Evolutionary conservation across 2,888 invertebrate genomes (phyloP).

Genomic region (Herminia tarsipennalis): DNA sequence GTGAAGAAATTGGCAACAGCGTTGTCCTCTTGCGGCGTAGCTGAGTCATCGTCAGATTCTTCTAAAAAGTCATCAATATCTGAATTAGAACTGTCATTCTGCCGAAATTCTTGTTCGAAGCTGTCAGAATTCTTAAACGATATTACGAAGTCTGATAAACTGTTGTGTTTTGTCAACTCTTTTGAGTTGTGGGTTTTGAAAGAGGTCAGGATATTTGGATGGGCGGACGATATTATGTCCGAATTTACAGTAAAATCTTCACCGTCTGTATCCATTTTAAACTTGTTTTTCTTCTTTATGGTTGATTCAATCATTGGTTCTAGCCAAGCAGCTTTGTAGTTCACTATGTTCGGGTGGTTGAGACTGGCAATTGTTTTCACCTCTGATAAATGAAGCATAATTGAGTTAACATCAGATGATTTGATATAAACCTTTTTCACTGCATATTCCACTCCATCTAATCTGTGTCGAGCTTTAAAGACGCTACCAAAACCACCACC

Average conservation of each 20-base stretch:
- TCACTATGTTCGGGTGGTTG: slow-evolving; percentile 92
- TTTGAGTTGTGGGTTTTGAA: slow-evolving; percentile 81
- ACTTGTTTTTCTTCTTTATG: slow-evolving; percentile 65
- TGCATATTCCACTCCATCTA: slow-evolving; percentile 92
- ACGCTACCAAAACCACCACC: slow-evolving; percentile 92
- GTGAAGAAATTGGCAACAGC: slow-evolving; percentile 68
- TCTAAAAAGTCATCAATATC: slow-evolving; percentile 52
- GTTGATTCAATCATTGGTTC: slow-evolving; percentile 87
- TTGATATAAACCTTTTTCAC: slow-evolving; percentile 91
- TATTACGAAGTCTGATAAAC: slow-evolving; percentile 74
- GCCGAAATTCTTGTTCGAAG: slow-evolving; percentile 43
- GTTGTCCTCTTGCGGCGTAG: slow-evolving; percentile 55
- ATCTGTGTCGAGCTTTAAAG: slow-evolving; percentile 89
- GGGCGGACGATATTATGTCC: slow-evolving; percentile 62
- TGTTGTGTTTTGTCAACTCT: slow-evolving; percentile 66
- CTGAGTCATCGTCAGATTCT: slow-evolving; percentile 63
- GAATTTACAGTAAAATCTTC: slow-evolving; percentile 65
- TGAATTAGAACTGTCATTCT: slow-evolving; percentile 53
- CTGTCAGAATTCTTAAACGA: slow-evolving; percentile 73
- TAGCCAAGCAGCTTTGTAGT: slow-evolving; percentile 94
- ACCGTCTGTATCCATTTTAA: slow-evolving; percentile 70
- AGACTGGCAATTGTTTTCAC: slow-evolving; percentile 92
- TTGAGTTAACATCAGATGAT: slow-evolving; percentile 87
- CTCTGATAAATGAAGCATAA: slow-evolving; percentile 89
- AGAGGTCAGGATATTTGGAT: slow-evolving; percentile 74